Evolutionary conservation across 2,888 invertebrate genomes (phyloP), one percentile per base, ranked within the genome.

Genomic region (Chrysomela aeneicollis): DNA sequence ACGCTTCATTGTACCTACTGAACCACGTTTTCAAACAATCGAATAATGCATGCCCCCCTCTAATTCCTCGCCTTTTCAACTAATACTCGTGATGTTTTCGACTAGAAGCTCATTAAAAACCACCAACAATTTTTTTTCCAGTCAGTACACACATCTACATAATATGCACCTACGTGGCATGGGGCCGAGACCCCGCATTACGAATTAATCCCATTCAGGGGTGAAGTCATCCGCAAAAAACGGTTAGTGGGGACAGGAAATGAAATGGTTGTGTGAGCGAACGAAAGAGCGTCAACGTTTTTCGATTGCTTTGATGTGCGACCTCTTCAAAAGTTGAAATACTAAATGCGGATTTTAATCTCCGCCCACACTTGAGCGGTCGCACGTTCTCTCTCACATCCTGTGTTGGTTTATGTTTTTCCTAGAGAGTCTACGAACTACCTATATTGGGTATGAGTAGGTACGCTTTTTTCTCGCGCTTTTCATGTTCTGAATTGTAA

Each of bases 261-360:
- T 42, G 12, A 42, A 42, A 42, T 15, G 32, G 2, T 35, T 6
- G 10, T 35, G 15, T 15, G 42, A 42, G 42, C 4, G 42, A 15
- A 1, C 15, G 15, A 15, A n/a, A 15, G 15, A 42, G 9, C 9
- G 2, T 35, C 12, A 12, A 10, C 37, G 50, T 49, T 62, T 26
- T 55, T 57, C 32, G 49, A 62, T 62, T 62, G 49, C 50, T 61
- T 61, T 55, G 61, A 61, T 46, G 46, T 32, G 12, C 30, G 53
- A 47, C 18, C 30, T 47, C 19, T 54, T 57, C 18, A 35, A 37
- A 50, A 50, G 59, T 30, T 26, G 26, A 17, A 47, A 30, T 35
- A 18, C 37, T 35, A 17, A 50, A 19, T 50, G 61, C 47, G 18
- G 54, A 54, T 54, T 61, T 61, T 50, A 57, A 55, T 55, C 54